Evolutionary conservation across 2,888 invertebrate genomes (phyloP), one percentile per base, ranked within the genome.

Genomic region (Agrotis clavis): DNA sequence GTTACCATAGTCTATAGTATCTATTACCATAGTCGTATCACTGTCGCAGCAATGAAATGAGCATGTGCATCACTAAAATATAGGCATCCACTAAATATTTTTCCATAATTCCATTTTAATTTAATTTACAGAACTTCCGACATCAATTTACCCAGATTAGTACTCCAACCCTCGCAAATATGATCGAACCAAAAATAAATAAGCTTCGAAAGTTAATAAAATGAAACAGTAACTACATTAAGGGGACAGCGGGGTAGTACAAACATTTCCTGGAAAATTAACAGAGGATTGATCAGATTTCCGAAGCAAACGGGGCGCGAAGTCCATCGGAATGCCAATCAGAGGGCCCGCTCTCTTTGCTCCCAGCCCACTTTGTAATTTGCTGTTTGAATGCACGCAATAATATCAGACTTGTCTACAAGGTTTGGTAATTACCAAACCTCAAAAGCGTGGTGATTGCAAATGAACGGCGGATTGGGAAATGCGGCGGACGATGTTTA

Each of bases 261-360:
- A 93, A 94, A 94, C 93, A 93, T 93, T 93, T 92, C 92, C 92
- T 90, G 86, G 87, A 87, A 90, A 94, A 94, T 95, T 94, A 94
- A 93, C 93, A 87, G 91, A 87, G 91, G 90, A 93, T 93, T 94
- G 93, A 95, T 95, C 94, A 92, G 94, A 95, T 95, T 95, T 95
- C 95, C 95, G 93, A 87, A 88, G 89, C 89, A 91, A 93, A 90
- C 90, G 92, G 91, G 87, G 90, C 92, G 90, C 87, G 90, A 91
- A 90, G 91, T 94, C 93, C 93, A 92, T 95, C 93, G 95, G 93
- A 93, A 94, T 93, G 94, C 94, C 95, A 95, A 95, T 95, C 94
- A 95, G 78, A 78, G 90, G 87, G 87, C 82, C 74, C 59, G 68
- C 67, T 77, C 86, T 86, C 84, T 87, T 85, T 85, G 62, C 82